Percentiles rank a stretch among this genome's conserved stretches.
These are phyloP conservation scores for Yponomeuta evonymella DNA, from an alignment of 2,888 invertebrate genomes.

Conservation along the genomic window DNA sequence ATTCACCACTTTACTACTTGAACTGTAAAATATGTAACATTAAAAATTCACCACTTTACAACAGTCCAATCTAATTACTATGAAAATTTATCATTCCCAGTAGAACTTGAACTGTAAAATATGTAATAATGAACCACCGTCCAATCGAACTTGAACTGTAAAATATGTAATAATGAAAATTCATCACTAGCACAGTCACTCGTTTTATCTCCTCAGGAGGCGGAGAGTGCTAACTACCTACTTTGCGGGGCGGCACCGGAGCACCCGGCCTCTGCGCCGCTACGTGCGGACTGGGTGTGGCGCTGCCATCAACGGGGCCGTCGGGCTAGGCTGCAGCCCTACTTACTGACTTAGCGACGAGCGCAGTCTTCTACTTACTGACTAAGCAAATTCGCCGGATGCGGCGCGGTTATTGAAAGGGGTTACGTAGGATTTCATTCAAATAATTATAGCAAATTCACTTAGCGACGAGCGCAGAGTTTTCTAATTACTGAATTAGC, in stretches of 20 bases:
- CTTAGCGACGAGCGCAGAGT: not conserved
- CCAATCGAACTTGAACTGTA: not conserved
- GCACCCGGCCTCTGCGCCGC: not conserved
- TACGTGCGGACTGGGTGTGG: slow-evolving; percentile 16
- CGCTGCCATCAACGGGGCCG: not conserved
- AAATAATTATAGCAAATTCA: too few species aligned
- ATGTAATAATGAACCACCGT: too few species aligned
- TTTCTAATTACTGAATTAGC: too few species aligned
- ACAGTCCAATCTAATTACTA: too few species aligned
- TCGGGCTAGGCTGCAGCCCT: not conserved
- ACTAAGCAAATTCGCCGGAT: too few species aligned
- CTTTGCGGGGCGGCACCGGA: slow-evolving; percentile 29
- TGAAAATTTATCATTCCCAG: not conserved
- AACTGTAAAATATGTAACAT: not conserved
- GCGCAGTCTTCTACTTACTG: not conserved
- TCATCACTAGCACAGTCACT: too few species aligned
- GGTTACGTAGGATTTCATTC: too few species aligned
- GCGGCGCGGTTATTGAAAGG: too few species aligned
- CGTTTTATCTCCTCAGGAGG: slow-evolving; percentile 22
- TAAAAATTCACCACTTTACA: too few species aligned
- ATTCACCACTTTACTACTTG: not conserved
- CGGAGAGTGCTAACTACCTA: slow-evolving; percentile 31
- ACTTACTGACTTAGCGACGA: not conserved
- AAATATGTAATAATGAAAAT: too few species aligned
- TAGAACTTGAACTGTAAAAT: not conserved